phyloP scores from a whole-genome alignment of 2,113 vertebrate species.

The Rhinogobius similis region DNA sequence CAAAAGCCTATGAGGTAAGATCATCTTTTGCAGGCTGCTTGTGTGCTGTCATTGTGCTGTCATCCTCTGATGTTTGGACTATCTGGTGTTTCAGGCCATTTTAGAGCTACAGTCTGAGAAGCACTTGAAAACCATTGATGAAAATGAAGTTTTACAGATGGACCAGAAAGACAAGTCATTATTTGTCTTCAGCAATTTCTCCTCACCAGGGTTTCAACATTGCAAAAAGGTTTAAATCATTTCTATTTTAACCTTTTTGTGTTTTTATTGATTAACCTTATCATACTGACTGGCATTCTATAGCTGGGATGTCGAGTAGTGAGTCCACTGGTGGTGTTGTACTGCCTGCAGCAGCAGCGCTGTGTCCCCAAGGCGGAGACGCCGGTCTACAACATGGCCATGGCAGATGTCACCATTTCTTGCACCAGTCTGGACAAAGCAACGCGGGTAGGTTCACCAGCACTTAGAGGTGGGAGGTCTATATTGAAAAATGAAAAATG shows the following conservation, averaged over 20 bases:
- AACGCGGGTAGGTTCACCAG: conserved; percentile 78
- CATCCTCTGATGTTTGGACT: conserved; percentile 9
- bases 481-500: too few relatives aligned
- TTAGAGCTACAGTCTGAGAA: conserved; percentile 92
- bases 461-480: not conserved
- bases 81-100: conserved; percentile 82
- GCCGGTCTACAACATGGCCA: conserved; percentile 93
- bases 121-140: conserved; percentile 85
- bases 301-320: conserved; percentile 94
- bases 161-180: conserved; percentile 90
- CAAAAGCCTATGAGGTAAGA: conserved; percentile 89
- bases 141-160: conserved; percentile 80
- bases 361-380: conserved; percentile 91
- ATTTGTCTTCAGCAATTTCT: conserved; percentile 91
- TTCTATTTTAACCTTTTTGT: not conserved
- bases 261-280: not conserved
- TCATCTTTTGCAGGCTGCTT: not conserved
- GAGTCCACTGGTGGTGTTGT: conserved; percentile 92
- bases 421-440: conserved; percentile 94
- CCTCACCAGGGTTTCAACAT: conserved; percentile 83
- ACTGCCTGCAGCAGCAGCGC: conserved; percentile 87
- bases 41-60: not conserved
- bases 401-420: conserved; percentile 88
- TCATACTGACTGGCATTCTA: not conserved
- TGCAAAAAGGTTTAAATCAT: conserved; percentile 83